Evolutionary conservation across 1,140 invertebrate genomes (phyloP), one percentile per base, ranked within the genome.

Genomic region (Drosophila tani): DNA sequence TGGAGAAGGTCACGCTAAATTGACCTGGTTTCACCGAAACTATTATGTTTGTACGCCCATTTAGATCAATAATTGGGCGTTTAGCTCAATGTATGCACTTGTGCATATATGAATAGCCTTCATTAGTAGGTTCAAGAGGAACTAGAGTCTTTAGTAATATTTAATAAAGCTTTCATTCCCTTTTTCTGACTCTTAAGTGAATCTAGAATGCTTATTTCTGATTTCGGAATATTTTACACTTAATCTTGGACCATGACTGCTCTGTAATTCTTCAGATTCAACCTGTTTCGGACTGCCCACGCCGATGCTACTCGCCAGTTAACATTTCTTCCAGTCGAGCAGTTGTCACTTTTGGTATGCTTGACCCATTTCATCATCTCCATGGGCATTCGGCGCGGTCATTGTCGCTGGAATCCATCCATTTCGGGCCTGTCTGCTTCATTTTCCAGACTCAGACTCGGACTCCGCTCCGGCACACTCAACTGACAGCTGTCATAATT

Each of bases 401-500:
- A 76, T 76, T 75, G 71, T 83, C 83, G 21, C 40, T 32, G 57
- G 57, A 66, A 35, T 66, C 57, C 63, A 66, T 66, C 59, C 64
- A 67, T 56, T 56, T 40, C 9, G 27, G 53, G 14, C 29, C 67
- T 59, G 45, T 50, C 69, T 19, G 53, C 38, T 45, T 73, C 70
- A 74, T 51, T 51, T 60, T 73, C 67, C 53, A 73, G 35, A 56
- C 59, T 41, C 43, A 41, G 57, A 35, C 55, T 77, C 17, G 27
- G 57, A 38, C 51, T 81, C 32, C 77, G 82, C 69, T 78, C 71
- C 60, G 59, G 69, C 79, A 79, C 83, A 87, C 79, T 81, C 81
- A 74, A 84, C 84, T 83, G 83, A 87, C 84, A 87, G 83, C 83
- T 87, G 83, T 87, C 83, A 87, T 87, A 87, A 87, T 87, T 87